Conservation (phyloP, 1,140 invertebrate species). For the Paraescarpia echinospica region DNA sequence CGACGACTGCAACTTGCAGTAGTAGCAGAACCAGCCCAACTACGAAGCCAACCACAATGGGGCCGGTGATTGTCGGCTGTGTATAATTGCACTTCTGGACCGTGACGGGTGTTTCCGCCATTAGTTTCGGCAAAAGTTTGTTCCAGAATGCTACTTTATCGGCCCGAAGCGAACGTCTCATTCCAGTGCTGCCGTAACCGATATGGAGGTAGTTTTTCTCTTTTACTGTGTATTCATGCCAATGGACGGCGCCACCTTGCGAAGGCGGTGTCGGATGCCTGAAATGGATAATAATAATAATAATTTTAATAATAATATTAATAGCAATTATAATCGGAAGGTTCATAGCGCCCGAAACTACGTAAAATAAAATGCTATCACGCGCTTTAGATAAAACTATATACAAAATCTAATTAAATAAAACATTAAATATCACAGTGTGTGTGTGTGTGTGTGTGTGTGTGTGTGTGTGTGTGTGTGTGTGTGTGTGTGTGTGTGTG, state of each 20-base stretch:
- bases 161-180: neutral
- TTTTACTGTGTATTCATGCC: neutral
- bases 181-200: neutral
- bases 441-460: too few species aligned
- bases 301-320: too few species aligned
- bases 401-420: too few species aligned
- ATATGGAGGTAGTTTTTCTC: slow-evolving; percentile 16
- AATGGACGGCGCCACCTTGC: neutral
- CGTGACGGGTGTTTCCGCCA: neutral
- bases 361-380: too few species aligned
- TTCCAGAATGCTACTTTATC: slow-evolving; percentile 14
- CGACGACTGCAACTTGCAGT: neutral
- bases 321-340: too few species aligned
- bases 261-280: neutral
- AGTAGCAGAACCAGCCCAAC: neutral
- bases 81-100: neutral
- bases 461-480: too few species aligned
- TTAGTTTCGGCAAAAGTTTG: slow-evolving; percentile 10
- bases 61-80: neutral
- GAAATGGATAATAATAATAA: neutral
- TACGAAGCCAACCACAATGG: neutral
- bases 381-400: too few species aligned
- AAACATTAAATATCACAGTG: too few species aligned
- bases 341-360: too few species aligned
- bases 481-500: too few species aligned